These are phyloP conservation scores for Esox masquinongy DNA, from an alignment of 2,797 vertebrate species.

Conservation along the genomic window DNA sequence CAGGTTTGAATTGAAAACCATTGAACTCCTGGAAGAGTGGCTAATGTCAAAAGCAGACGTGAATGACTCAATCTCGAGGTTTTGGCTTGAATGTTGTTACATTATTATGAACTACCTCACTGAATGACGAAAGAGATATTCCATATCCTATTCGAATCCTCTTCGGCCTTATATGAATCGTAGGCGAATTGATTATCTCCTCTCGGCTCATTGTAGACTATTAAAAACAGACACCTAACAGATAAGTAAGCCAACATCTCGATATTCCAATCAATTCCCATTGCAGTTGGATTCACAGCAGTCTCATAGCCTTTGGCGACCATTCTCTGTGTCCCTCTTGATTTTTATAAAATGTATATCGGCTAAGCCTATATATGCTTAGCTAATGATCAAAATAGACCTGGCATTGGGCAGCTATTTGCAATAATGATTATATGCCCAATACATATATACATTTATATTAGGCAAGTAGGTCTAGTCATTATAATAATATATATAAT, in stretches of 20 bases:
- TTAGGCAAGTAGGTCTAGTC: background rate
- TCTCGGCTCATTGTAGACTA: background rate
- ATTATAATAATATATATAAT: background rate
- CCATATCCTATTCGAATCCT: background rate
- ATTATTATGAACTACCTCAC: background rate
- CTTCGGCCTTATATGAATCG: background rate
- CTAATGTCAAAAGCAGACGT: conserved; percentile 22
- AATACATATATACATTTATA: background rate
- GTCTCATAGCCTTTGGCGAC: background rate
- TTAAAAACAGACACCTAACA: background rate
- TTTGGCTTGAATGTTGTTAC: conserved; percentile 6
- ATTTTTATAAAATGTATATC: background rate
- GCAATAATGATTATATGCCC: background rate
- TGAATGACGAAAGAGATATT: background rate
- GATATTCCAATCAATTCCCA: background rate
- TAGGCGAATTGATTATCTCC: background rate
- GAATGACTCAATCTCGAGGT: conserved; percentile 1
- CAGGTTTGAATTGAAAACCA: background rate
- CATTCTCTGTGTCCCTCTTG: background rate
- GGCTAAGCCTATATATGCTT: too few relatives aligned
- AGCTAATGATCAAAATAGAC: background rate
- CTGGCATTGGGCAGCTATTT: background rate
- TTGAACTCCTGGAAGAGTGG: conserved; percentile 4
- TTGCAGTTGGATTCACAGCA: background rate
- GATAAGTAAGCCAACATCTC: background rate